These are phyloP conservation scores for Cydia amplana DNA, from an alignment of 1,140 invertebrate species.

Conservation along the genomic window DNA sequence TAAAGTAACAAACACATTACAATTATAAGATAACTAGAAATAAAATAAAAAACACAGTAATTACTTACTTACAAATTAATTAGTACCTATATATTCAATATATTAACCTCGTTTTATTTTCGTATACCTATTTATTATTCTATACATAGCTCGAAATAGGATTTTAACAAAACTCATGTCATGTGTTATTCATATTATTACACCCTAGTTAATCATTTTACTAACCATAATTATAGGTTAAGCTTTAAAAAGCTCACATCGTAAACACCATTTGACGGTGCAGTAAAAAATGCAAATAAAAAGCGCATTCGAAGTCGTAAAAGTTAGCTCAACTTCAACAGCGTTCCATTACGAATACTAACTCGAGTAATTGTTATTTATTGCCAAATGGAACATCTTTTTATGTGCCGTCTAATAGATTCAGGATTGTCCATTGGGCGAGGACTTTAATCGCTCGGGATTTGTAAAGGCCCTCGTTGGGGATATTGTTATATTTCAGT, in stretches of 20 bases:
- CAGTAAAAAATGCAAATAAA: constrained; percentile 16
- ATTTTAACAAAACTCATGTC: too few species aligned
- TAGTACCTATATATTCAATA: too few species aligned
- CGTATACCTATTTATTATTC: too few species aligned
- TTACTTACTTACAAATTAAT: too few species aligned
- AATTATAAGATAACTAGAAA: too few species aligned
- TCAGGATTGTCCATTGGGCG: constrained; percentile 12
- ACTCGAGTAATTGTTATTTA: constrained; percentile 32
- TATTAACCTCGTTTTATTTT: too few species aligned
- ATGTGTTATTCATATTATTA: background rate
- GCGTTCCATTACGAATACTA: constrained; percentile 24
- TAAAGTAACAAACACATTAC: too few species aligned
- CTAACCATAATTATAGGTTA: background rate
- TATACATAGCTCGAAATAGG: too few species aligned
- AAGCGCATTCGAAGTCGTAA: constrained; percentile 18
- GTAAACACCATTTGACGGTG: constrained; percentile 1
- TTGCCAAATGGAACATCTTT: constrained; percentile 26
- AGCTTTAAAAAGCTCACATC: background rate
- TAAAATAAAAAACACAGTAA: too few species aligned
- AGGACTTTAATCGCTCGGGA: constrained; percentile 24
- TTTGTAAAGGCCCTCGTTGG: constrained; percentile 33
- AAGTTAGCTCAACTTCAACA: constrained; percentile 15
- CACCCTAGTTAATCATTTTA: background rate
- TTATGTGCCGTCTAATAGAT: constrained; percentile 20
- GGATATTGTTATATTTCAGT: constrained; percentile 69